These are phyloP conservation scores for Merodon equestris DNA, from an alignment of 2,888 invertebrate species.

Conservation along the genomic window DNA sequence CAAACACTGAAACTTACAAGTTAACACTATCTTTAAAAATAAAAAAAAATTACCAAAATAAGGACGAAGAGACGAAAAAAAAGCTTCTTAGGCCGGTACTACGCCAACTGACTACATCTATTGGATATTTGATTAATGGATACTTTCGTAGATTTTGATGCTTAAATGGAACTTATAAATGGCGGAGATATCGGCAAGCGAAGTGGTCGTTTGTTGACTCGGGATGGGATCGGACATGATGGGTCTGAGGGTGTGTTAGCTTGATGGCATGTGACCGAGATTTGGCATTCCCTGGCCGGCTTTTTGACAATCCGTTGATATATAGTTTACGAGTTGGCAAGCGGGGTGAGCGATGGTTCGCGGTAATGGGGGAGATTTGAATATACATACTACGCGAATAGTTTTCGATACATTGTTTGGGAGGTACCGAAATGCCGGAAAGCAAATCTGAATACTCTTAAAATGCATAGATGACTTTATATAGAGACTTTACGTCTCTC, in stretches of 20 bases:
- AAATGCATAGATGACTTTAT: too few species aligned
- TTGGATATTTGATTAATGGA: slow-evolving; percentile 56
- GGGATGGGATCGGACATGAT: not conserved
- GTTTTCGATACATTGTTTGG: too few species aligned
- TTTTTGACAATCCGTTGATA: slow-evolving; percentile 42
- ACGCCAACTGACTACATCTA: slow-evolving; percentile 1
- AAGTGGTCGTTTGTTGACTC: slow-evolving; percentile 43
- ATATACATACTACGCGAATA: too few species aligned
- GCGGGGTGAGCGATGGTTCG: not conserved
- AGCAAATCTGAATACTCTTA: too few species aligned
- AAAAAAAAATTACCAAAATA: not conserved
- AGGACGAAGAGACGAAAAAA: not conserved
- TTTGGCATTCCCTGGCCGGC: not conserved
- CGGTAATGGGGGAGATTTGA: too few species aligned
- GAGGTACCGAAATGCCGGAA: too few species aligned
- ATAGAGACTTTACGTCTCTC: too few species aligned
- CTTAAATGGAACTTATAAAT: slow-evolving; percentile 54
- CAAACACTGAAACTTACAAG: slow-evolving; percentile 11
- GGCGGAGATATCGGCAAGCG: slow-evolving; percentile 48
- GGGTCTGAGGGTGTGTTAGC: slow-evolving; percentile 10
- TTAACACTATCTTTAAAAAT: slow-evolving; percentile 21
- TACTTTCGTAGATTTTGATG: slow-evolving; percentile 43
- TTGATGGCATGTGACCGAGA: slow-evolving; percentile 45
- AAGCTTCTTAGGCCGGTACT: not conserved
- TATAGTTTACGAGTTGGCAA: slow-evolving; percentile 16